Evolutionary conservation across 2,888 invertebrate species (phyloP).

Genomic region (Epinotia ramella): DNA sequence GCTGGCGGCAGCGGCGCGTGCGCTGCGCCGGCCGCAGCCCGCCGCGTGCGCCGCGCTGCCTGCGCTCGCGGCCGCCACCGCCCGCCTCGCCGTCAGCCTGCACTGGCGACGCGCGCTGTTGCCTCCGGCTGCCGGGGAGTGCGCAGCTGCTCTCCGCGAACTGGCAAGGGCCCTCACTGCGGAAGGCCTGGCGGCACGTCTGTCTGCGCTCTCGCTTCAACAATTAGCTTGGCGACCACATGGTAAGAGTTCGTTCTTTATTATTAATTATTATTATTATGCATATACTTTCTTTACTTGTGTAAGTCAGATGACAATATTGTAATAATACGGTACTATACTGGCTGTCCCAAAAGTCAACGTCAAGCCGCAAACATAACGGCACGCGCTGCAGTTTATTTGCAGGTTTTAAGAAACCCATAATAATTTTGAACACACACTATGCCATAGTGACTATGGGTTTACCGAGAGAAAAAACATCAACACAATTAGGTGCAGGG

Average conservation of each 20-base stretch:
- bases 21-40: conserved; percentile 52
- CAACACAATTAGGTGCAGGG: too few species aligned
- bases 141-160: conserved; percentile 31
- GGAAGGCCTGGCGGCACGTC: conserved; percentile 50
- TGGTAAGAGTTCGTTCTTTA: conserved; percentile 52
- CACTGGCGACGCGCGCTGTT: conserved; percentile 32
- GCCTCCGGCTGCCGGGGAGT: conserved; percentile 41
- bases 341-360: too few species aligned
- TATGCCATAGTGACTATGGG: too few species aligned
- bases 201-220: conserved; percentile 35
- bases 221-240: conserved; percentile 54
- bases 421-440: too few species aligned
- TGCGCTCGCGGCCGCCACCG: conserved; percentile 57
- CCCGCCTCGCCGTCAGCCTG: conserved; percentile 53
- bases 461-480: too few species aligned
- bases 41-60: conserved; percentile 52
- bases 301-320: too few species aligned
- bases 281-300: too few species aligned
- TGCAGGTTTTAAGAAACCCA: too few species aligned
- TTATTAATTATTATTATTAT: too few species aligned
- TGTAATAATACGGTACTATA: too few species aligned
- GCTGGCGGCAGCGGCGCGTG: conserved; percentile 57
- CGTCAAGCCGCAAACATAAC: too few species aligned
- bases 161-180: conserved; percentile 28
- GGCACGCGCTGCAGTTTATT: too few species aligned